Evolutionary conservation across 2,797 vertebrate genomes (phyloP), one percentile per base, ranked within the genome.

Genomic region (Pygocentrus nattereri): DNA sequence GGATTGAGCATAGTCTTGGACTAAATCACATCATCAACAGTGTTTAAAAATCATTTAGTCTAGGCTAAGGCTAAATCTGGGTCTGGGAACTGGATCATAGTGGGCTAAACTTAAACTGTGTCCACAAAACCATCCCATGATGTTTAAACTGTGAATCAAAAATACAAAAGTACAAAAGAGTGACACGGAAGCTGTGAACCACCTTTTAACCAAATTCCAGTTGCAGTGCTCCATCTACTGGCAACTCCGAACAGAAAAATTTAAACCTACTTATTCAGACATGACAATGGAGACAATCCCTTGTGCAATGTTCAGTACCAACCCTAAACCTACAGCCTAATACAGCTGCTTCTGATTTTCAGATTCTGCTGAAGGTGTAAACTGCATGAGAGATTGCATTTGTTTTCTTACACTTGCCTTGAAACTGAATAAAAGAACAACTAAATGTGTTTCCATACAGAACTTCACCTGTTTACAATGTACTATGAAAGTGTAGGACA

Each of bases 181-280:
- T 44, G 12, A 15, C 19, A 27, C 25, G 19, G 21, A 25, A 27
- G 4, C 16, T 52, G 47, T 30, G 16, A 47, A 50, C 68, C 69
- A 71, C 25, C 25, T 25, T 6, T n/a, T 71, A 11, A 31, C 54
- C 30, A 67, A 75, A 67, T 25, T 34, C 47, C 78, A 30, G 31
- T 34, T 31, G n/a, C 59, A 49, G 74, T 25, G 50, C 67, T n/a
- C 84, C 80, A 79, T 70, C 84, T 84, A 58, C 67, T 77, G 84
- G 81, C 59, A 69, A 76, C 52, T 15, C 44, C 30, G 2, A 47
- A 12, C 19, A 52, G 47, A 70, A 52, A 70, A 1, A 13, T 2
- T 11, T 7, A 30, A 52, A 31, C 15, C 6, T 11, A 10, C 25
- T 30, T 31, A n/a, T 27, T 70, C 16, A 70, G 5, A 34, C 5